phyloP scores from a whole-genome alignment of 2,888 invertebrate genomes.

The Thereva nobilitata region DNA sequence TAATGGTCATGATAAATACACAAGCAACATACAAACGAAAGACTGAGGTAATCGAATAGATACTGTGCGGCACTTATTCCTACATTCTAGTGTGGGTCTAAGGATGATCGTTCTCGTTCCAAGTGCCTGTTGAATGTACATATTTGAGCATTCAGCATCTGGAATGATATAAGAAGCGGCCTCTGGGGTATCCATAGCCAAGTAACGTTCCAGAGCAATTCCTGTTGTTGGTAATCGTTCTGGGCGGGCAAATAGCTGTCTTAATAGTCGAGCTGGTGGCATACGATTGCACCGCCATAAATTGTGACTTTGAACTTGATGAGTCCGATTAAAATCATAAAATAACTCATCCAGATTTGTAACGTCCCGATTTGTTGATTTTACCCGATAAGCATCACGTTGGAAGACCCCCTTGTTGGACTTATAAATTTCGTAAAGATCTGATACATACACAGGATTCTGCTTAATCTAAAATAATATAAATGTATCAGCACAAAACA shows the following conservation, averaged over 20 bases:
- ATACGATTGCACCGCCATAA: slow-evolving; percentile 75
- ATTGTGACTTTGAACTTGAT: slow-evolving; percentile 51
- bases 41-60: slow-evolving; percentile 72
- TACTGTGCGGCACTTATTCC: slow-evolving; percentile 70
- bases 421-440: slow-evolving; percentile 64
- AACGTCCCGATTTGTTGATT: slow-evolving; percentile 53
- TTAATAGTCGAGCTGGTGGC: slow-evolving; percentile 70
- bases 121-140: slow-evolving; percentile 73
- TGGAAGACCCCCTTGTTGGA: slow-evolving; percentile 65
- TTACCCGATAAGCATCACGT: slow-evolving; percentile 66
- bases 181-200: slow-evolving; percentile 74
- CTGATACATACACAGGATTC: slow-evolving; percentile 61
- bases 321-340: slow-evolving; percentile 51
- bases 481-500: slow-evolving; percentile 8
- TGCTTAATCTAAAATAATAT: slow-evolving; percentile 62
- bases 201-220: slow-evolving; percentile 75
- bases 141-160: slow-evolving; percentile 80
- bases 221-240: slow-evolving; percentile 72
- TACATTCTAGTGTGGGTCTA: slow-evolving; percentile 77
- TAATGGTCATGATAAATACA: not conserved
- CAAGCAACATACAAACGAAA: slow-evolving; percentile 72
- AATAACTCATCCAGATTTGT: slow-evolving; percentile 57
- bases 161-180: slow-evolving; percentile 71
- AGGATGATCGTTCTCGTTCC: slow-evolving; percentile 75
- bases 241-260: slow-evolving; percentile 75